phyloP scores from a whole-genome alignment of 2,113 vertebrate genomes.

The Bujurquina vittata region DNA sequence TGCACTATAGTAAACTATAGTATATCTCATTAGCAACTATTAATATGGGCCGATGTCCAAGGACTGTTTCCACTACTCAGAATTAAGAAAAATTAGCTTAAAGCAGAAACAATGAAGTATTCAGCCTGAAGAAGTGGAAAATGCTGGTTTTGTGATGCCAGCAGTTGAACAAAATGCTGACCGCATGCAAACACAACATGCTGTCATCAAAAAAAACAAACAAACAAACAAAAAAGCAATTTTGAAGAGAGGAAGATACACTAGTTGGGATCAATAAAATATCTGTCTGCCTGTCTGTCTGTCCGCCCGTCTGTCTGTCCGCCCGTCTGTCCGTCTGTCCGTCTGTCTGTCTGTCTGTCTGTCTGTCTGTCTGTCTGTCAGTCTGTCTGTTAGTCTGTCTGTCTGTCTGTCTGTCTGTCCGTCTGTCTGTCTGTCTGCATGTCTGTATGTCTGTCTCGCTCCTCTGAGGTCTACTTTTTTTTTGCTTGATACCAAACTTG shows the following conservation, averaged over 20 bases:
- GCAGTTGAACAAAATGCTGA: conserved; percentile 54
- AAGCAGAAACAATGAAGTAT: conserved; percentile 15
- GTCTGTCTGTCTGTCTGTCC: no score
- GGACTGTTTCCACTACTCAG: conserved; percentile 12
- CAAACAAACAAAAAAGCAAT: conserved; percentile 28
- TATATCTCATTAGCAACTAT: neutral
- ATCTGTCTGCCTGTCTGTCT: no score
- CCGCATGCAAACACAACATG: conserved; percentile 45
- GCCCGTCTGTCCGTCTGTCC: no score
- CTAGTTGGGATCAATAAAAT: neutral
- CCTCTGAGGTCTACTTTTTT: neutral
- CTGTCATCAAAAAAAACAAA: conserved; percentile 20
- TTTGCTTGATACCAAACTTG: no score
- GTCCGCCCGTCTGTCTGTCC: no score
- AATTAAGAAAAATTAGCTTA: conserved; percentile 12
- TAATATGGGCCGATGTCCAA: neutral
- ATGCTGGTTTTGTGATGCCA: conserved; percentile 35
- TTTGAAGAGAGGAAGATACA: conserved; percentile 4
- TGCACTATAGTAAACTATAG: neutral
- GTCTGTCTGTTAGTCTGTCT: no score
- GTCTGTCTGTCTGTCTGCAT: no score
- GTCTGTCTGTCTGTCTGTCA: no score
- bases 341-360: no score
- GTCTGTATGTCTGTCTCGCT: no score
- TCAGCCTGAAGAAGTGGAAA: conserved; percentile 32